Percentiles rank a stretch among this genome's conserved stretches.
phyloP scores from a whole-genome alignment of 2,113 vertebrate genomes.

The Hypocryptadius cinnamomeus region DNA sequence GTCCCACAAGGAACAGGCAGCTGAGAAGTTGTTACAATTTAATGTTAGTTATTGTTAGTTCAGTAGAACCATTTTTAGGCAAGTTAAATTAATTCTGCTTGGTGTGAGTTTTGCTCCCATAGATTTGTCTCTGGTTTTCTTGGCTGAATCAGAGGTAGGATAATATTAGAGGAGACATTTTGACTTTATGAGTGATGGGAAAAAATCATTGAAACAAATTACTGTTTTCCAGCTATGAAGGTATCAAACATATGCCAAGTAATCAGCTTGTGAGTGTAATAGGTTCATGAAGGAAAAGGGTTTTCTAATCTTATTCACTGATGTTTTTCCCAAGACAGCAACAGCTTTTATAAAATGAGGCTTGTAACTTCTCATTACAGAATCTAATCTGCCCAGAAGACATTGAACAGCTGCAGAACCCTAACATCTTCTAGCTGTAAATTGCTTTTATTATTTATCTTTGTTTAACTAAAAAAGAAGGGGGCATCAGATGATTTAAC shows the following conservation, averaged over 20 bases:
- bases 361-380: conserved; percentile 78
- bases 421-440: conserved; percentile 67
- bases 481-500: conserved; percentile 69
- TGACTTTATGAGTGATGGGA: conserved; percentile 58
- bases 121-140: background rate
- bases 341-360: conserved; percentile 78
- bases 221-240: conserved; percentile 65
- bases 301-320: conserved; percentile 68
- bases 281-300: conserved; percentile 67
- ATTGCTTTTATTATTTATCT: conserved; percentile 78
- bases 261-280: conserved; percentile 64
- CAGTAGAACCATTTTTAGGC: background rate
- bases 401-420: conserved; percentile 71
- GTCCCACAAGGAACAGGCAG: background rate
- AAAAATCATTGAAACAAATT: conserved; percentile 68
- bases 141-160: background rate
- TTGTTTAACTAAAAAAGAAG: conserved; percentile 74
- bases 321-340: conserved; percentile 73
- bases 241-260: conserved; percentile 71
- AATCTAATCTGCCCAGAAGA: conserved; percentile 78
- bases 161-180: conserved; percentile 38
- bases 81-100: background rate
- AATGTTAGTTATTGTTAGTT: background rate
- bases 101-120: background rate
- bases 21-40: background rate